Evolutionary conservation across 1,140 invertebrate genomes (phyloP).

Genomic region (Drosophila cardini): DNA sequence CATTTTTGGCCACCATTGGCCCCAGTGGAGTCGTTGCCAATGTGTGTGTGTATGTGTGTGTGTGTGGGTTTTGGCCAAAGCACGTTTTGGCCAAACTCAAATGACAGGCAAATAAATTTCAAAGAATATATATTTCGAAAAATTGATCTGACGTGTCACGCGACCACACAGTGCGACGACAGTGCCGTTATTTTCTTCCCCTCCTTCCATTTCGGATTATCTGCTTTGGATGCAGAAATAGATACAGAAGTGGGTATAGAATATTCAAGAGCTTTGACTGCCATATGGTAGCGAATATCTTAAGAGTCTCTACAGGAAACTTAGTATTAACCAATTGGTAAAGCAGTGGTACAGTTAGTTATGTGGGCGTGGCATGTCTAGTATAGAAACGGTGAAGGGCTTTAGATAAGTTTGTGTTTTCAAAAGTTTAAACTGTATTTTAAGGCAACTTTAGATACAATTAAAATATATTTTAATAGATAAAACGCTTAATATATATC

Average conservation of each 20-base stretch:
- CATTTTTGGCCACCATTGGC: conserved; percentile 44
- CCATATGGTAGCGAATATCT: too few relatives aligned
- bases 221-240: neutral
- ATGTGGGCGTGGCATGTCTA: too few relatives aligned
- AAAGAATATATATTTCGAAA: conserved; percentile 79
- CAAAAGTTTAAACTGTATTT: too few relatives aligned
- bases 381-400: too few relatives aligned
- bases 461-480: too few relatives aligned
- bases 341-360: too few relatives aligned
- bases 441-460: too few relatives aligned
- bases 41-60: conserved; percentile 43
- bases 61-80: conserved; percentile 51
- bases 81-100: conserved; percentile 78
- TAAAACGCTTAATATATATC: too few relatives aligned
- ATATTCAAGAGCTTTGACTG: neutral
- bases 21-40: conserved; percentile 74
- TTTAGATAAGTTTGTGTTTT: too few relatives aligned
- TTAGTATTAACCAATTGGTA: too few relatives aligned
- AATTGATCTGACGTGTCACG: conserved; percentile 82
- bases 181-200: neutral
- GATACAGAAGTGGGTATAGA: neutral
- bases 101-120: conserved; percentile 83
- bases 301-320: too few relatives aligned
- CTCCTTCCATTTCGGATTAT: neutral
- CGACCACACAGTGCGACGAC: conserved; percentile 21